These are phyloP conservation scores for Drosophila melanocephala DNA, from an alignment of 2,888 invertebrate genomes.

Conservation along the genomic window DNA sequence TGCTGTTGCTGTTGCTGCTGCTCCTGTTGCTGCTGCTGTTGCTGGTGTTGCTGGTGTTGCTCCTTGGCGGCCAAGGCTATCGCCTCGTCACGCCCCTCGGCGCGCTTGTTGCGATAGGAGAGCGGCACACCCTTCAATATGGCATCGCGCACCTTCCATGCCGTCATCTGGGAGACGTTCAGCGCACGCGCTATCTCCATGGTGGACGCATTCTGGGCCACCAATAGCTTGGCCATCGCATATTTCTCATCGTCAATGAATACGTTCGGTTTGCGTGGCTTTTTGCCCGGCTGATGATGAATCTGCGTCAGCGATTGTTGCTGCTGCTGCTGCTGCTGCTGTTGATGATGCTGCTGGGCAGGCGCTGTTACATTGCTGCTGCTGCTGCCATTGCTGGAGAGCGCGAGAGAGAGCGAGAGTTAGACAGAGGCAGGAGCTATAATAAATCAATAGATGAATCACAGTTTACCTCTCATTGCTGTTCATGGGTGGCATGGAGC, in stretches of 20 bases:
- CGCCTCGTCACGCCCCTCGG: constrained; percentile 60
- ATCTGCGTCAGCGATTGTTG: constrained; percentile 25
- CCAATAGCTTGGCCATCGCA: constrained; percentile 84
- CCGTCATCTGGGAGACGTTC: constrained; percentile 85
- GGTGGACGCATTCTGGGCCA: constrained; percentile 84
- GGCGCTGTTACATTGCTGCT: constrained; percentile 56
- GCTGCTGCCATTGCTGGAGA: constrained; percentile 65
- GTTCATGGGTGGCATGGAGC: constrained; percentile 75
- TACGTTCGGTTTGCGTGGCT: constrained; percentile 85
- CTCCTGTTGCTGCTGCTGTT: constrained; percentile 46
- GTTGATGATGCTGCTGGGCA: constrained; percentile 28
- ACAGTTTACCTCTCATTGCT: constrained; percentile 76
- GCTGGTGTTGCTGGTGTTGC: constrained; percentile 58
- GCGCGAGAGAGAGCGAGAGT: background rate
- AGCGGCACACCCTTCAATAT: constrained; percentile 84
- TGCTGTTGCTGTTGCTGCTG: constrained; percentile 59
- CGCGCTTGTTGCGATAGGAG: constrained; percentile 84
- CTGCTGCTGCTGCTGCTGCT: constrained; percentile 16
- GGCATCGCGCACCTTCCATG: constrained; percentile 85
- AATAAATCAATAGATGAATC: background rate
- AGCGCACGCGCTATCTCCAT: constrained; percentile 85
- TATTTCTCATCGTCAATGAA: constrained; percentile 85
- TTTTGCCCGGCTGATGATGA: constrained; percentile 71
- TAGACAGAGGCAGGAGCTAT: background rate
- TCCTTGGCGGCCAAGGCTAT: constrained; percentile 44